A percentile compares a stretch with the other conserved stretches of the same genome.
These are phyloP conservation scores for Ianthella basta DNA, from an alignment of 37 sponge, comb jelly and placozoan genomes.

Conservation along the genomic window DNA sequence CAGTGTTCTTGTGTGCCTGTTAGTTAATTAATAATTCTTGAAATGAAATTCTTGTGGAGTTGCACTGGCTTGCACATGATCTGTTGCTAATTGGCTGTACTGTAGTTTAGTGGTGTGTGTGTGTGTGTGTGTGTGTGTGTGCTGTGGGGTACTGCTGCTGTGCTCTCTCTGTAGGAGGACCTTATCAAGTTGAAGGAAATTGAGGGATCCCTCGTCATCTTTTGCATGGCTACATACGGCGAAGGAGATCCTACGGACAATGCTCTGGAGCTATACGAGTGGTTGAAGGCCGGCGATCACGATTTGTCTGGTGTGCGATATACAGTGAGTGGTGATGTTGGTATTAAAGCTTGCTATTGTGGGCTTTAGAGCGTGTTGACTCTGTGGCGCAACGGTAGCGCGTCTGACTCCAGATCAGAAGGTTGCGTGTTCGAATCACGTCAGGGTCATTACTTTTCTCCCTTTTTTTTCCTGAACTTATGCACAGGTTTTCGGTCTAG, in stretches of 20 bases:
- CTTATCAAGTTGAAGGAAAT: constrained; percentile 69
- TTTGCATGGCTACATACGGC: constrained; percentile 96
- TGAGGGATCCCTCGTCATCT: constrained; percentile 79
- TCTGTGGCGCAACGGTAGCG: constrained; percentile 88
- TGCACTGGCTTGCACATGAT: no score
- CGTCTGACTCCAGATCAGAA: constrained; percentile 93
- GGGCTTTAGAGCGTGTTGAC: constrained; percentile 25
- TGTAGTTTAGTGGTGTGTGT: no score
- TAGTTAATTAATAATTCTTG: no score
- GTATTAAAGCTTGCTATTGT: neutral
- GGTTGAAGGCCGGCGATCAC: constrained; percentile 69
- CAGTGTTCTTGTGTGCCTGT: no score
- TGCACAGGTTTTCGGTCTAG: constrained; percentile 87
- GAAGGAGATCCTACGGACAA: constrained; percentile 99
- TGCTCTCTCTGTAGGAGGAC: constrained; percentile 62
- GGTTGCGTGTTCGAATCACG: constrained; percentile 86
- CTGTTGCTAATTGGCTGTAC: no score
- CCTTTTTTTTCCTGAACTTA: neutral
- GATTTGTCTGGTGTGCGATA: constrained; percentile 60
- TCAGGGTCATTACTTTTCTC: constrained; percentile 71
- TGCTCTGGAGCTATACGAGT: constrained; percentile 85
- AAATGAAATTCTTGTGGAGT: no score
- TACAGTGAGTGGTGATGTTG: constrained; percentile 33
- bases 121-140: no score
- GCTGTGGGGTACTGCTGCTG: neutral